Evolutionary conservation across 2,888 invertebrate species (phyloP), one percentile per base, ranked within the genome.

Genomic region (Beris morrisii): DNA sequence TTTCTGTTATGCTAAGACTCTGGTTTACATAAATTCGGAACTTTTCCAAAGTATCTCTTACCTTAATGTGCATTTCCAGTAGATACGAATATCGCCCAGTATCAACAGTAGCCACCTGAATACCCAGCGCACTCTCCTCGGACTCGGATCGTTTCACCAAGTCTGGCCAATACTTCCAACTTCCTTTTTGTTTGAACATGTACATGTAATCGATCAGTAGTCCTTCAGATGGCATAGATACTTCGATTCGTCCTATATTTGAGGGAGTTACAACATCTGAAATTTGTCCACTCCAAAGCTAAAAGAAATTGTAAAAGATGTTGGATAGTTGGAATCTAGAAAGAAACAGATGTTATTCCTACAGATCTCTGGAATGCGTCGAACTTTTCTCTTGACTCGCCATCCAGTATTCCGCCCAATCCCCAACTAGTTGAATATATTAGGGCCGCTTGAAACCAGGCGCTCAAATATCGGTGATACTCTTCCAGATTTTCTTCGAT

Each of bases 91-190:
- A 92, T 74, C 92, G 88, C 55, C 89, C 88, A 0, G 93, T 92
- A 76, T 96, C 96, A 56, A 91, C 83, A 0, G 96, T 97, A 9
- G 94, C 94, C 50, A 97, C 87, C 70, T 79, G 78, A 1, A 80
- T 75, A 0, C 81, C 80, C 48, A 94, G 74, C 15, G 79, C 72
- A 0, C 78, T 77, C 48, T 77, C 78, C 22, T 89, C 83, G 5
- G 88, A 79, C 66, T 89, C 87, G 77, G 84, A 83, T 45, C 79
- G 76, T 58, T 77, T 84, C 0, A 92, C 87, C 59, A 89, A 76
- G 66, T 96, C 95, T 2, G 87, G 87, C 90, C 93, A 95, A 63
- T 87, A 87, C 75, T 91, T 91, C 96, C 96, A 97, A 57, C 84
- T 84, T 0, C 96, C 96, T 77, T 92, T 90, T 50, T 88, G 87